Conservation (phyloP, 2,113 vertebrate genomes). For the Monopterus albus region DNA sequence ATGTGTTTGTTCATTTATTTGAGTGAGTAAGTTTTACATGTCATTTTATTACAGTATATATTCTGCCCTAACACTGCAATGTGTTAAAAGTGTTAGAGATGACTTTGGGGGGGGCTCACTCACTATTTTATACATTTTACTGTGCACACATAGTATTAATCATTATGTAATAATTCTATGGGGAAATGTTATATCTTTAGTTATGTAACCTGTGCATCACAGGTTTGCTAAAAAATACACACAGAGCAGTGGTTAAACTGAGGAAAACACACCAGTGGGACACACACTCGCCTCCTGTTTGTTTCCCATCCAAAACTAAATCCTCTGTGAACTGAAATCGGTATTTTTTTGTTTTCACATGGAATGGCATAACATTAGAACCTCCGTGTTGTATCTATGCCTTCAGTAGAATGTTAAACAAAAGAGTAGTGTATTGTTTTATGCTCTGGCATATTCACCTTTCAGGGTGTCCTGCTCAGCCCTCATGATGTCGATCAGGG, state of each 20-base stretch:
- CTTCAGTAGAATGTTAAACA: not conserved
- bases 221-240: not conserved
- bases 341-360: not conserved
- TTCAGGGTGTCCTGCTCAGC: constrained; percentile 98
- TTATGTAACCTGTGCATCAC: not conserved
- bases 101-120: too few relatives aligned
- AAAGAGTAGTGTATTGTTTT: not conserved
- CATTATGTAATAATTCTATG: not conserved
- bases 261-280: too few relatives aligned
- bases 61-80: not conserved
- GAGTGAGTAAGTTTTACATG: not conserved
- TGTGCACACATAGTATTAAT: too few relatives aligned
- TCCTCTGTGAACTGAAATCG: too few relatives aligned
- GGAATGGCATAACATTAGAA: not conserved
- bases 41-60: not conserved
- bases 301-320: too few relatives aligned
- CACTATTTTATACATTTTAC: too few relatives aligned
- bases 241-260: too few relatives aligned
- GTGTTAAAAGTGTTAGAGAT: not conserved
- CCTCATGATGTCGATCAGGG: constrained; percentile 99
- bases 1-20: too few relatives aligned
- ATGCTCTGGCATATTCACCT: constrained; percentile 82
- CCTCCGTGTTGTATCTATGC: too few relatives aligned
- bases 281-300: too few relatives aligned
- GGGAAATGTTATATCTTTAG: not conserved